Percentiles rank a stretch among this genome's conserved stretches.
These are phyloP conservation scores for Eutolmus rufibarbis DNA, from an alignment of 2,888 invertebrate species.

Conservation along the genomic window DNA sequence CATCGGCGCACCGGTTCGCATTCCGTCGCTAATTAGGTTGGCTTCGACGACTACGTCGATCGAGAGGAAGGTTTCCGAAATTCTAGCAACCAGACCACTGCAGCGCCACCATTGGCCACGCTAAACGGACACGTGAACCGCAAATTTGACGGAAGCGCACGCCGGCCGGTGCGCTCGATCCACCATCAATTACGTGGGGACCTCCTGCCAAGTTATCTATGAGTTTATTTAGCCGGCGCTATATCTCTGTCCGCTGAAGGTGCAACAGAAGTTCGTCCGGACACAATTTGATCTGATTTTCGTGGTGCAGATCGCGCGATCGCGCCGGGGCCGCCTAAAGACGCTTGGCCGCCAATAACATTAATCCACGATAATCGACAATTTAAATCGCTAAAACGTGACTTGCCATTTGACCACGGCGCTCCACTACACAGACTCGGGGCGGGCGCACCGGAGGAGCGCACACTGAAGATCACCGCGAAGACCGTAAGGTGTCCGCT, in stretches of 20 bases:
- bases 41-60: neutral
- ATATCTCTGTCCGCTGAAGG: conserved; percentile 16
- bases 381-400: conserved; percentile 39
- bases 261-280: conserved; percentile 33
- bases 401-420: conserved; percentile 41
- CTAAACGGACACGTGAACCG: neutral
- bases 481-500: conserved; percentile 26
- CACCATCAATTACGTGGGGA: conserved; percentile 8
- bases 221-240: conserved; percentile 20
- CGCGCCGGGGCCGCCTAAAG: neutral
- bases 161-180: neutral
- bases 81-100: neutral
- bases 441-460: neutral
- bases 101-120: neutral
- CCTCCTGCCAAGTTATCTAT: conserved; percentile 35
- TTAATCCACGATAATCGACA: conserved; percentile 40
- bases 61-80: neutral
- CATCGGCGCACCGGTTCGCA: neutral
- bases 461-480: conserved; percentile 12
- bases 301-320: conserved; percentile 16
- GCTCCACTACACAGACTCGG: neutral
- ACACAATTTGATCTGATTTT: conserved; percentile 39
- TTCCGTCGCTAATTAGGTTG: neutral
- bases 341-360: conserved; percentile 34
- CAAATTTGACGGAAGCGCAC: conserved; percentile 1